Evolutionary conservation across 2,797 vertebrate genomes (phyloP).

Genomic region (Urophycis tenuis): DNA sequence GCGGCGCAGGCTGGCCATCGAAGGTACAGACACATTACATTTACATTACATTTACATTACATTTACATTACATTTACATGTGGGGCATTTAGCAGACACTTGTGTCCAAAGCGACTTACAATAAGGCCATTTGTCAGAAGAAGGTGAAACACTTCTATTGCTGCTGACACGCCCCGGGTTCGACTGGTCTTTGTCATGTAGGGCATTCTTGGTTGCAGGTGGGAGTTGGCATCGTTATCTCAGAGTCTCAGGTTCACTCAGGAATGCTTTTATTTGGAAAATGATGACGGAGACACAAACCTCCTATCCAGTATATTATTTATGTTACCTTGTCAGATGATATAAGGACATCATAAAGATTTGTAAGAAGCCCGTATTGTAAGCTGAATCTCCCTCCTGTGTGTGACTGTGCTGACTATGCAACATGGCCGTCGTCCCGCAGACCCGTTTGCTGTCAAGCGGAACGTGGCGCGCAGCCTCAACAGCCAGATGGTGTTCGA

Average conservation of each 20-base stretch:
- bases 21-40: constrained; percentile 77
- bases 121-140: too few relatives aligned
- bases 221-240: too few relatives aligned
- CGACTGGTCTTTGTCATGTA: too few relatives aligned
- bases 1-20: constrained; percentile 90
- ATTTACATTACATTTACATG: too few relatives aligned
- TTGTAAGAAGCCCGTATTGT: neutral
- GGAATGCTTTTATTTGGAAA: too few relatives aligned
- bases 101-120: too few relatives aligned
- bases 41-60: too few relatives aligned
- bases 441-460: constrained; percentile 96
- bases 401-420: neutral
- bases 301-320: neutral
- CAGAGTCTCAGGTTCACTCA: too few relatives aligned
- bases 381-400: neutral
- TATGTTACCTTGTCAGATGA: neutral
- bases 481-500: constrained; percentile 99
- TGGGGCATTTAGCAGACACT: too few relatives aligned
- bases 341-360: neutral
- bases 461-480: constrained; percentile 93
- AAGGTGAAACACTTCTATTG: too few relatives aligned
- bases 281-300: neutral
- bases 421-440: constrained; percentile 17
- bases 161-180: too few relatives aligned
- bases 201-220: too few relatives aligned